These are phyloP conservation scores for Chelonus formosanus DNA, from an alignment of 2,888 invertebrate genomes.

Conservation along the genomic window DNA sequence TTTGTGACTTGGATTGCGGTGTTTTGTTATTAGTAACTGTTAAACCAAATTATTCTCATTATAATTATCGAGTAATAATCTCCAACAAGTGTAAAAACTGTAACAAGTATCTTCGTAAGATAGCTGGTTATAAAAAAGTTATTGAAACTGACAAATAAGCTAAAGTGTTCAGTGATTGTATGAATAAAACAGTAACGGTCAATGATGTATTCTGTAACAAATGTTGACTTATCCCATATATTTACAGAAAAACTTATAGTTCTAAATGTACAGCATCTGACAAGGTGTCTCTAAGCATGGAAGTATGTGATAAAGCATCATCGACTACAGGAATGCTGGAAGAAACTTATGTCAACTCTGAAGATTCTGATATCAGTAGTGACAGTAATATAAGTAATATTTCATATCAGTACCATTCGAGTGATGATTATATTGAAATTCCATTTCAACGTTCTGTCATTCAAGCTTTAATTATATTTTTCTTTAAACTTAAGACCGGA, in stretches of 20 bases:
- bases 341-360: not conserved
- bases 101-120: not conserved
- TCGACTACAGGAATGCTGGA: not conserved
- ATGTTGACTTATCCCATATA: conserved; percentile 10
- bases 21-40: too few species aligned
- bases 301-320: not conserved
- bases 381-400: not conserved
- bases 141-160: not conserved
- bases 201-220: conserved; percentile 9
- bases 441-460: conserved; percentile 18
- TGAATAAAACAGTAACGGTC: not conserved
- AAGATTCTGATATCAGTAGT: not conserved
- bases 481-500: conserved; percentile 28
- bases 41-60: too few species aligned
- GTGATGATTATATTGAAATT: not conserved
- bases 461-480: conserved; percentile 33
- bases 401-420: too few species aligned
- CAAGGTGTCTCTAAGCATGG: not conserved
- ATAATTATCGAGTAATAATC: too few species aligned
- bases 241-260: not conserved
- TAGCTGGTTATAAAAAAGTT: not conserved
- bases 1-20: too few species aligned
- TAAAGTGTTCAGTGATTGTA: not conserved
- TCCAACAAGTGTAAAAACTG: not conserved
- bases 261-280: not conserved